Percentiles rank a stretch among this genome's conserved stretches.
These are phyloP conservation scores for Steinernema feltiae DNA, from an alignment of 1,140 invertebrate genomes.

Conservation along the genomic window DNA sequence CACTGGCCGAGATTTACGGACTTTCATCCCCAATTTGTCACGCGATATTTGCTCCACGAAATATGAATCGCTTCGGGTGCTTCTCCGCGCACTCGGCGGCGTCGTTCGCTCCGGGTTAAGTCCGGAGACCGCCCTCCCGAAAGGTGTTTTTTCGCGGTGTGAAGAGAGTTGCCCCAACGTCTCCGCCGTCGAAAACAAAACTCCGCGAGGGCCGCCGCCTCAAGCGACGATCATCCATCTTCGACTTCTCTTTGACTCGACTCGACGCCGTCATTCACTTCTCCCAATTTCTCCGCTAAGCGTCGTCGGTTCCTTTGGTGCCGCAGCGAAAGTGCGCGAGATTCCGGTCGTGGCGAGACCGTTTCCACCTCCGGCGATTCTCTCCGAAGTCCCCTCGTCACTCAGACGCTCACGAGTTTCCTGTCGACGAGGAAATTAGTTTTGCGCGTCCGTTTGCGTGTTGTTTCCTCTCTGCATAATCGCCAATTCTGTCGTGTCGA, in stretches of 20 bases:
- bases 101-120: neutral
- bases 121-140: neutral
- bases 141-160: neutral
- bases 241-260: neutral
- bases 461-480: too few species aligned
- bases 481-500: too few species aligned
- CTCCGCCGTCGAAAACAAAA: neutral
- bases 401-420: neutral
- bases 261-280: conserved; percentile 6
- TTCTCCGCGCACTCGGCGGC: neutral
- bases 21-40: neutral
- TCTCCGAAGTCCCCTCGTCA: neutral
- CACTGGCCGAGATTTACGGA: neutral
- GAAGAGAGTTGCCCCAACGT: neutral
- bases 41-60: neutral
- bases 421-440: too few species aligned
- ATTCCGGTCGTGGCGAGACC: neutral
- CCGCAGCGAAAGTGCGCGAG: neutral
- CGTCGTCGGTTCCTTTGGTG: neutral
- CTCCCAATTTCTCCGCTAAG: neutral
- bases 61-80: neutral
- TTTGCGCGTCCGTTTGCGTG: too few species aligned
- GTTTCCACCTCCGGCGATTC: neutral
- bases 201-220: neutral
- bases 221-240: neutral